Evolutionary conservation across 2,797 vertebrate genomes (phyloP).

Genomic region (Limnodromus scolopaceus): DNA sequence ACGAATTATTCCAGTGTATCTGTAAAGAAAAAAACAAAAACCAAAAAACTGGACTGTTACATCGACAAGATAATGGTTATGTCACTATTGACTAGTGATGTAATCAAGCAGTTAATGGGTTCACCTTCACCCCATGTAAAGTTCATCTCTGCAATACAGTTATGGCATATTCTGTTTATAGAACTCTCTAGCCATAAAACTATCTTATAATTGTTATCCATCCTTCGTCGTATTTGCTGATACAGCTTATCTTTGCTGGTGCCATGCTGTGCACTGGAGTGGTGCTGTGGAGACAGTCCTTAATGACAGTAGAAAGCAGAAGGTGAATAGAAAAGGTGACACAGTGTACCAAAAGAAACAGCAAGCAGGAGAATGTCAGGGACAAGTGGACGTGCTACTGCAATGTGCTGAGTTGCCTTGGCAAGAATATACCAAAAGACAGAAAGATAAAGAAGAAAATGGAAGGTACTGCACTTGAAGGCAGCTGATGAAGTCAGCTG

Average conservation of each 20-base stretch:
- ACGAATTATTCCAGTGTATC: not conserved
- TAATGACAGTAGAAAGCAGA: constrained; percentile 32
- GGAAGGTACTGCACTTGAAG: not conserved
- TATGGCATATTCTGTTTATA: constrained; percentile 66
- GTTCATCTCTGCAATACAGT: constrained; percentile 38
- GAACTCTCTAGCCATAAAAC: constrained; percentile 54
- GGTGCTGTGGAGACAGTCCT: constrained; percentile 27
- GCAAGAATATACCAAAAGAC: not conserved
- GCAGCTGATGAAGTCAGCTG: not conserved
- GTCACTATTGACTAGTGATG: constrained; percentile 43
- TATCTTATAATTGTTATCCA: constrained; percentile 47
- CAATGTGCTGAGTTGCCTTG: not conserved
- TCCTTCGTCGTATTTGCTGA: not conserved
- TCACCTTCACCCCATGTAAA: constrained; percentile 39
- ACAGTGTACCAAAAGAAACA: not conserved
- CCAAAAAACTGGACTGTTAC: not conserved
- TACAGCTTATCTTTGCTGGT: constrained; percentile 42
- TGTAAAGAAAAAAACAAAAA: not conserved
- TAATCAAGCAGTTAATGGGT: constrained; percentile 31
- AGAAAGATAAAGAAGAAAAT: not conserved
- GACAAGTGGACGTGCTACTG: not conserved
- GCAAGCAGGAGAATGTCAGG: not conserved
- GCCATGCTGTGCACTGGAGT: constrained; percentile 13
- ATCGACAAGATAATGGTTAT: constrained; percentile 33
- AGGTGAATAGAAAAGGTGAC: not conserved